Evolutionary conservation across 2,888 invertebrate genomes (phyloP).

Genomic region (Selenia dentaria): DNA sequence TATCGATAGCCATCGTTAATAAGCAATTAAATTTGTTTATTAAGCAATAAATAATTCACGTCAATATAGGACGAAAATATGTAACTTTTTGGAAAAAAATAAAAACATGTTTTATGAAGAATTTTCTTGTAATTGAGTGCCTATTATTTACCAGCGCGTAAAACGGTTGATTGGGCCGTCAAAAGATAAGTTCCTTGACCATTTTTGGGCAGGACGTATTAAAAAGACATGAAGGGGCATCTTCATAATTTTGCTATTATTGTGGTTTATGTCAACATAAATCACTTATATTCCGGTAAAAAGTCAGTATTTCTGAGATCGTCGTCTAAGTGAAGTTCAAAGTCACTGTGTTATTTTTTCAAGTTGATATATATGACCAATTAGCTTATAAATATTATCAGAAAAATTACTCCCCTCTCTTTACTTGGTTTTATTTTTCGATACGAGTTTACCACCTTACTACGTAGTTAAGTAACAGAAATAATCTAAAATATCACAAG

Average conservation of each 20-base stretch:
- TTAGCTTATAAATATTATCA: slow-evolving; percentile 4
- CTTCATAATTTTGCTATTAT: slow-evolving; percentile 32
- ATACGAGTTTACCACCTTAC: too few relatives aligned
- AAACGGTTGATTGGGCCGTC: slow-evolving; percentile 30
- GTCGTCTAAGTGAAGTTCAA: slow-evolving; percentile 8
- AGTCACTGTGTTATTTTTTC: neutral
- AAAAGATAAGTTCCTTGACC: slow-evolving; percentile 13
- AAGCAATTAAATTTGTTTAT: slow-evolving; percentile 50
- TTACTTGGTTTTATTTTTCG: too few relatives aligned
- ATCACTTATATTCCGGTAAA: slow-evolving; percentile 14
- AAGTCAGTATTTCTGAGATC: neutral
- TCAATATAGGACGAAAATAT: slow-evolving; percentile 18
- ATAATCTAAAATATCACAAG: too few relatives aligned
- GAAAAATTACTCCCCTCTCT: too few relatives aligned
- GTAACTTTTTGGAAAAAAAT: slow-evolving; percentile 17
- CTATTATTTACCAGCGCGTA: slow-evolving; percentile 26
- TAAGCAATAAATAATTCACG: slow-evolving; percentile 33
- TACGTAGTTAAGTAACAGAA: too few relatives aligned
- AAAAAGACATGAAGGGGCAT: slow-evolving; percentile 24
- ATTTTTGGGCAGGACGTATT: slow-evolving; percentile 28
- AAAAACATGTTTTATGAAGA: slow-evolving; percentile 15
- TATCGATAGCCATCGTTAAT: slow-evolving; percentile 70
- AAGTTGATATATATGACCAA: slow-evolving; percentile 4
- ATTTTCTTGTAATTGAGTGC: slow-evolving; percentile 8
- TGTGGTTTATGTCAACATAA: slow-evolving; percentile 24